Base-by-base conservation (phyloP, 2,113 vertebrate species). In the Dasyprocta punctata region DNA sequence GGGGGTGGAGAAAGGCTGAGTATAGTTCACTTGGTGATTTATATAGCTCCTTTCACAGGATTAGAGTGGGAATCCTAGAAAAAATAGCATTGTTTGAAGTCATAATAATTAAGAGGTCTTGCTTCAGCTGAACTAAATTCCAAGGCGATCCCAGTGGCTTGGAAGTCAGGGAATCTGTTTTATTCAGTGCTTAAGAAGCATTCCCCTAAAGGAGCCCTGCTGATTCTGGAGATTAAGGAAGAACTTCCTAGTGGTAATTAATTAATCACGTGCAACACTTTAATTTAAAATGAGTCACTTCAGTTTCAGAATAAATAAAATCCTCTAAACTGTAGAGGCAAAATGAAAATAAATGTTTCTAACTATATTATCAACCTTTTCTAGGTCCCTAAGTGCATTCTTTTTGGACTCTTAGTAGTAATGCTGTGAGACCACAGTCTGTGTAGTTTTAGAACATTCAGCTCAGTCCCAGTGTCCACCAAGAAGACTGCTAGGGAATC, bases 21-120 rank as follows among this genome's bases (percentile, higher is more conserved):
- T 97, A 95, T 97, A 97, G 95, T 97, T 98, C 85, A 95, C 94
- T 97, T 97, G 47, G 84, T 78, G 91, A 92, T 94, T 98, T 96
- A 89, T 97, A 41, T 89, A 98, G 91, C 75, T 94, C 16, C 97
- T 97, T 88, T 97, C 86, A 95, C 97, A 93, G 86, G 75, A 98
- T 97, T 98, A 96, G 65, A 94, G 56, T 90, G 84, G 97, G 71
- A 94, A 93, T 92, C 92, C 93, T 94, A 96, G 94, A 94, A 96
- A 92, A 96, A 77, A 81, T 4, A 75, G 26, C 61, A 56, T 73
- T 97, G 89, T 94, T 95, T 97, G 95, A 98, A 94, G 73, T 22
- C 89, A 69, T 90, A 97, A 95, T 97, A 97, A 98, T 98, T 97
- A 98, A 41, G 86, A 92, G 89, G 87, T 69, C 63, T 96, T 52